phyloP scores from a whole-genome alignment of 2,888 invertebrate genomes.

The Caradrina kadenii region DNA sequence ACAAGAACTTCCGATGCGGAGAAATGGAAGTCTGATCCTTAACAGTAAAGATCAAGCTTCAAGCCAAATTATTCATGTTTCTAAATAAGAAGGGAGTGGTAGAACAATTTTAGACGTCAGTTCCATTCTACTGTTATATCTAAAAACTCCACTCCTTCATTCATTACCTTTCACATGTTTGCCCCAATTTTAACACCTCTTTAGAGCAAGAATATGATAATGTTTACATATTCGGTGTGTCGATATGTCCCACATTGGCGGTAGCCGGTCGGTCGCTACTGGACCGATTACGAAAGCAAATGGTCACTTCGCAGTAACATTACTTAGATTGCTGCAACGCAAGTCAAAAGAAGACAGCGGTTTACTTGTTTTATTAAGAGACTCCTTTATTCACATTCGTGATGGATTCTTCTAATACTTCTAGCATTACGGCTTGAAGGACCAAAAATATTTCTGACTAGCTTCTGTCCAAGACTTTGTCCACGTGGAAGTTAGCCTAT shows the following conservation, averaged over 20 bases:
- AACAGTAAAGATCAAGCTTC: no score
- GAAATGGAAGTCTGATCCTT: no score
- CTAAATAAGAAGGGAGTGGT: no score
- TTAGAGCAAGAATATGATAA: slow-evolving; percentile 23
- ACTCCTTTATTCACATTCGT: no score
- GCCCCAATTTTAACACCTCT: slow-evolving; percentile 10
- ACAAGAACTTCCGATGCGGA: no score
- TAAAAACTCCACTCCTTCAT: background rate
- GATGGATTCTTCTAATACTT: no score
- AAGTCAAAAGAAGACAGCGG: slow-evolving; percentile 19
- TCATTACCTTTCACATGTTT: background rate
- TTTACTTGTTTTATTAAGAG: background rate
- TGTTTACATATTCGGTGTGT: slow-evolving; percentile 46
- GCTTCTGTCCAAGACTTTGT: no score
- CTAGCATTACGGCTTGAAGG: no score
- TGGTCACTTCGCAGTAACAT: slow-evolving; percentile 57
- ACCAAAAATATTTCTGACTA: no score
- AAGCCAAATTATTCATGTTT: no score
- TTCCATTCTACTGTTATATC: background rate
- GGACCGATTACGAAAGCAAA: slow-evolving; percentile 62
- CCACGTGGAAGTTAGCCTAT: no score
- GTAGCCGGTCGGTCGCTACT: slow-evolving; percentile 41
- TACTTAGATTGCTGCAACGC: slow-evolving; percentile 30
- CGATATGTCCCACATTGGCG: slow-evolving; percentile 53
- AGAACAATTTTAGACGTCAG: no score